A percentile compares a stretch with the other conserved stretches of the same genome.
Evolutionary conservation across 2,797 vertebrate genomes (phyloP).

Genomic region (Anomalospiza imberbis): DNA sequence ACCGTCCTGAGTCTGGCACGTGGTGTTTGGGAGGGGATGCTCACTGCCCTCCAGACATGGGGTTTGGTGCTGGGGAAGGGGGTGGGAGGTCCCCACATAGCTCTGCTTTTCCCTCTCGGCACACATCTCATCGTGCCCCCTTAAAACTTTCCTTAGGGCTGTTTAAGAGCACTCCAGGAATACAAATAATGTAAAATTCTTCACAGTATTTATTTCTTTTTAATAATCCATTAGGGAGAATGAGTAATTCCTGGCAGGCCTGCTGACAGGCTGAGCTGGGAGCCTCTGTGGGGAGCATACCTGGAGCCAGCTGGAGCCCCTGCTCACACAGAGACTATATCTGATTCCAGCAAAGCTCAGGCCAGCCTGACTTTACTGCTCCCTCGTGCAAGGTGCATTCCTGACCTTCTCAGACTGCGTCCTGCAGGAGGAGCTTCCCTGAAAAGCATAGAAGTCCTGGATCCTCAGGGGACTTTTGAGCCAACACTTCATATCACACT

Average conservation of each 20-base stretch:
- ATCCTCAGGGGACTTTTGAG: neutral
- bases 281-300: neutral
- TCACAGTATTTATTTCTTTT: slow-evolving; percentile 71
- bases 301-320: slow-evolving; percentile 33
- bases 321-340: neutral
- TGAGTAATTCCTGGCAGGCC: slow-evolving; percentile 68
- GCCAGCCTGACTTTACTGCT: neutral
- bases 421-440: neutral
- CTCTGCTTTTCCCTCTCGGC: neutral
- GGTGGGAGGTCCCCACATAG: neutral
- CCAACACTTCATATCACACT: neutral
- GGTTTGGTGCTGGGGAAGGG: slow-evolving; percentile 62
- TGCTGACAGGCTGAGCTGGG: slow-evolving; percentile 42
- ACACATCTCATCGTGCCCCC: neutral
- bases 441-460: neutral
- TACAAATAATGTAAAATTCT: slow-evolving; percentile 54
- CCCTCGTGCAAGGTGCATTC: slow-evolving; percentile 12
- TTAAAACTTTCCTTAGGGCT: slow-evolving; percentile 53
- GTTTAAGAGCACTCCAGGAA: slow-evolving; percentile 61
- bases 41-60: slow-evolving; percentile 7
- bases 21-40: slow-evolving; percentile 20
- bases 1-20: slow-evolving; percentile 18
- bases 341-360: neutral
- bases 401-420: neutral
- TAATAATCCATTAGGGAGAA: slow-evolving; percentile 67